Conservation (phyloP, 2,113 vertebrate genomes). For the Silurus asotus region DNA sequence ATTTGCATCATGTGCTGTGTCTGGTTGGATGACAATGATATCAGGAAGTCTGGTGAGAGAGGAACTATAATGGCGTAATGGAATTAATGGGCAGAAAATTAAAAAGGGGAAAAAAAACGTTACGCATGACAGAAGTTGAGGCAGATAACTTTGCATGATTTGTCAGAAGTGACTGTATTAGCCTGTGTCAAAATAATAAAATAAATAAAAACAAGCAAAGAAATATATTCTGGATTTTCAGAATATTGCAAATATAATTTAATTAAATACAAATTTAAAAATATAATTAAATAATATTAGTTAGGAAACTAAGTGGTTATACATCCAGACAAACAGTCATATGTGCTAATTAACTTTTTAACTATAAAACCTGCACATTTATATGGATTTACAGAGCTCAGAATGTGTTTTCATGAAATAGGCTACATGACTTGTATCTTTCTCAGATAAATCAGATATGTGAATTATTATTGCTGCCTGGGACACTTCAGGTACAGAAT, state of each 20-base stretch:
- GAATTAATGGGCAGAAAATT: slow-evolving; percentile 24
- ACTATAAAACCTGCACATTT: not conserved
- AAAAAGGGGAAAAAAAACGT: not conserved
- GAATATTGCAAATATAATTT: too few relatives aligned
- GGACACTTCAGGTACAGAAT: too few relatives aligned
- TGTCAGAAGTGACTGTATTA: not conserved
- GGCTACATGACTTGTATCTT: too few relatives aligned
- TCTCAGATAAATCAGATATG: too few relatives aligned
- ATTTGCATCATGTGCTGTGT: not conserved
- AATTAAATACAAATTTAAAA: too few relatives aligned
- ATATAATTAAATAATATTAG: not conserved
- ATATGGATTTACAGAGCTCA: too few relatives aligned
- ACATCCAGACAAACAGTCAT: not conserved
- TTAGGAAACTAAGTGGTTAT: not conserved
- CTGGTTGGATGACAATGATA: slow-evolving; percentile 5
- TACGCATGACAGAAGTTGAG: not conserved
- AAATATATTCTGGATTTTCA: too few relatives aligned
- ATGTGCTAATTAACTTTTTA: not conserved
- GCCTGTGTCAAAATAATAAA: not conserved
- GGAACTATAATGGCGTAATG: slow-evolving; percentile 29
- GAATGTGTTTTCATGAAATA: too few relatives aligned
- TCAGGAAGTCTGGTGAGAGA: slow-evolving; percentile 35
- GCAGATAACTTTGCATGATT: not conserved
- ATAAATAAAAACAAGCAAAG: too few relatives aligned
- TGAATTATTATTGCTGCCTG: too few relatives aligned